Evolutionary conservation across 2,888 invertebrate species (phyloP), one percentile per base, ranked within the genome.

Genomic region (Phalangium opilio): DNA sequence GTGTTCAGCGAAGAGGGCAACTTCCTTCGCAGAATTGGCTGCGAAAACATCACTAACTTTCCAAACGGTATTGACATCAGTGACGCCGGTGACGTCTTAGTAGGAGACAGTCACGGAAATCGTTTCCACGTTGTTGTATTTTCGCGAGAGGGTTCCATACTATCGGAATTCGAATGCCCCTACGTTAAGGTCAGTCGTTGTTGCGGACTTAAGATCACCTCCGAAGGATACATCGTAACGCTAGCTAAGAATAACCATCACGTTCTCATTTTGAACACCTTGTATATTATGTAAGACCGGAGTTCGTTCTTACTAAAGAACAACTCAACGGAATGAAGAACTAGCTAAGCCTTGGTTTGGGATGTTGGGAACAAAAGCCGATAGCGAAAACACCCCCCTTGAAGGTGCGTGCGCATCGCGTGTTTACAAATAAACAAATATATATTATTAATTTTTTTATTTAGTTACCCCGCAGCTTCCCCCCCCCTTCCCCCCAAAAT

Each of bases 211-310:
- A 93, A 93, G 74, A 90, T 95, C 63, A 93, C 93, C 49, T 85
- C 87, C 17, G 91, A 93, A 70, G 93, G 93, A 59, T 90, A 87
- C 70, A 84, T 93, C 61, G 86, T 89, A 60, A 89, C 93, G 57
- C 73, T 95, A 72, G 93, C 93, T 67, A 95, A 95, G 75, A 95
- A 93, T 75, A 95, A 95, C 74, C 93, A 95, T 72, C 90, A 93
- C 71, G 93, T 95, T 64, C 79, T 95, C 70, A 87, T 95, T 68
- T 77, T 93, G 70, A 85, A 87, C 74, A 87, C 86, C 62, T 77
- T 87, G 66, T 86, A 86, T 74, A 84, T 86, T 75, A 46, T 53
- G 50, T 53, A 45, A 53, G 44, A 17, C 19, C 20, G 41, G 21
- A 41, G 45, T n/a, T n/a, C n/a, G n/a, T n/a, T n/a, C n/a, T n/a